Conservation (phyloP, 1,140 invertebrate genomes). For the Amphibalanus amphitrite region DNA sequence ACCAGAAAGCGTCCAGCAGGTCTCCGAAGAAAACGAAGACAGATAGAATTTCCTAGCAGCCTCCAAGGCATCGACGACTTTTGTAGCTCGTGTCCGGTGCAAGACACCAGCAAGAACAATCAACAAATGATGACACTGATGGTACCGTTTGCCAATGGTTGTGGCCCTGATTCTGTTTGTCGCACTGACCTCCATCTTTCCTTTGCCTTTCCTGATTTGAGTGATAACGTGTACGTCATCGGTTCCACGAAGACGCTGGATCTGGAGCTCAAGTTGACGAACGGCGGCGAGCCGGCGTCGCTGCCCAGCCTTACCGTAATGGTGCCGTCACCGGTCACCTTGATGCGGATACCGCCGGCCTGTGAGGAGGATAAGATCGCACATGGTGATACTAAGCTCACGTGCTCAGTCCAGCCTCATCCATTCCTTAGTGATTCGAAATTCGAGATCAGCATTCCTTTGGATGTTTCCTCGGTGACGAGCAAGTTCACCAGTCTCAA, state of each 20-base stretch:
- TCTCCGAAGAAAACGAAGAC: neutral
- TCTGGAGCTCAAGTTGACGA: neutral
- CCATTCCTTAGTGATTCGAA: neutral
- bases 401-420: neutral
- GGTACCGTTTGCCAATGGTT: neutral
- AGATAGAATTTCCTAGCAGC: neutral
- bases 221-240: neutral
- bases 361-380: neutral
- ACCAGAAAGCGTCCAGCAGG: neutral
- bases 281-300: neutral
- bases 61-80: neutral
- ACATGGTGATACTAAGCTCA: neutral
- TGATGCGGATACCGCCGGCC: neutral
- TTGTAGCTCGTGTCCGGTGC: neutral
- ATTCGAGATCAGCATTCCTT: neutral
- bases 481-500: neutral
- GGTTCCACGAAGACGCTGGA: neutral
- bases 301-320: neutral
- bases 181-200: neutral
- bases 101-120: neutral
- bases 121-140: neutral
- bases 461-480: neutral
- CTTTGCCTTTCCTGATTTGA: neutral
- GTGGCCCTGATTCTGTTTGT: neutral
- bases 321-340: slow-evolving; percentile 10